These are phyloP conservation scores for Chaetophractus vellerosus DNA, from an alignment of 2,797 vertebrate species.

Conservation along the genomic window DNA sequence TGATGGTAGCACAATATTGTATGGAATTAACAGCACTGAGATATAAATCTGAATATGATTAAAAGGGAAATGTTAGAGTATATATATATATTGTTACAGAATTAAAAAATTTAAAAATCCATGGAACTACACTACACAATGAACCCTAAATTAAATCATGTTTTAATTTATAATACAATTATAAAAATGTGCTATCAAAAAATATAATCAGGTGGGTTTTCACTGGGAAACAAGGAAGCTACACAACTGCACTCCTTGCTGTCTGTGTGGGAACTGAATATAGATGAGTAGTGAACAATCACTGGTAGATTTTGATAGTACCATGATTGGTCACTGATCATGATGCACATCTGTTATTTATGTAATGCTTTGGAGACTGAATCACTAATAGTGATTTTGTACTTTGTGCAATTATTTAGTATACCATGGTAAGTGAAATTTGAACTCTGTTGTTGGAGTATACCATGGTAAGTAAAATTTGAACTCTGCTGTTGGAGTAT, in stretches of 20 bases:
- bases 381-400: background rate
- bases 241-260: background rate
- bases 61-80: too few species aligned
- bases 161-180: too few species aligned
- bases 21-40: too few species aligned
- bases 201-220: background rate
- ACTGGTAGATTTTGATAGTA: background rate
- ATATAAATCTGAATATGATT: too few species aligned
- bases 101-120: too few species aligned
- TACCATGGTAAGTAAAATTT: too few species aligned
- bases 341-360: background rate
- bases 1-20: too few species aligned
- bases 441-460: background rate
- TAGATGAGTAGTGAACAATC: background rate
- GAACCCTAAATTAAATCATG: too few species aligned
- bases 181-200: too few species aligned
- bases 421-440: slow-evolving; percentile 14
- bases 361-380: slow-evolving; percentile 16
- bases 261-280: slow-evolving; percentile 28
- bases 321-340: background rate
- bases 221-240: background rate
- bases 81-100: too few species aligned
- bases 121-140: too few species aligned
- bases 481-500: background rate
- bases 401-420: background rate